Evolutionary conservation across 2,113 vertebrate genomes (phyloP), one percentile per base, ranked within the genome.

Genomic region (Paracanthobrama guichenoti): DNA sequence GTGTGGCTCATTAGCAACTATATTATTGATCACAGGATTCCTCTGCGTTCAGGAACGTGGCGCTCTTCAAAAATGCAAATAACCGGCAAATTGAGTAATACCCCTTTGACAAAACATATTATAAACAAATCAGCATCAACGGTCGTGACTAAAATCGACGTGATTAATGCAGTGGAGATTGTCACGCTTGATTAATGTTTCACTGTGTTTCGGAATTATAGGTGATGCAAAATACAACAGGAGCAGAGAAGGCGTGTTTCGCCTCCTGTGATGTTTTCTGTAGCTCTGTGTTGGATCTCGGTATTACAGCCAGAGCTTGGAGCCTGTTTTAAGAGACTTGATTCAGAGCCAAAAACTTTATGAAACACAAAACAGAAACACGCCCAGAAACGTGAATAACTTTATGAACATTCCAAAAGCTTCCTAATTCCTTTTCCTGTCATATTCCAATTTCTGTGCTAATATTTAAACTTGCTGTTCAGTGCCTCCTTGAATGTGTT

Each of bases 21-120:
- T 94, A 95, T 94, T 94, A 94, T 94, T 94, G 93, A 95, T 94
- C 91, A 91, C 89, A 88, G 90, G 92, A 93, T 91, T 91, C 89
- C 91, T 92, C 81, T 78, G 46, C 85, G 88, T 89, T 88, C 88
- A 90, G 87, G 88, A 92, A 89, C 88, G 86, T 87, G 88, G 88
- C 28, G n/a, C 82, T 64, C 81, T 81, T 84, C 81, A 82, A 89
- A 91, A 91, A 91, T 88, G 85, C 86, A 92, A 94, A 94, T 93
- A 91, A 86, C 73, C 83, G 85, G 78, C 87, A 90, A 91, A 88
- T 78, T 88, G 90, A 93, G 88, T 90, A 92, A 91, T 91, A 87
- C 76, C 73, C 60, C 75, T 84, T 89, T 93, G 94, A 94, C 90
- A 90, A 90, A 93, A 90, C 89, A 89, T 90, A 91, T 89, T 93